A percentile compares a stretch with the other conserved stretches of the same genome.
Evolutionary conservation across 2,888 invertebrate species (phyloP).

Genomic region (Ariolimax columbianus): DNA sequence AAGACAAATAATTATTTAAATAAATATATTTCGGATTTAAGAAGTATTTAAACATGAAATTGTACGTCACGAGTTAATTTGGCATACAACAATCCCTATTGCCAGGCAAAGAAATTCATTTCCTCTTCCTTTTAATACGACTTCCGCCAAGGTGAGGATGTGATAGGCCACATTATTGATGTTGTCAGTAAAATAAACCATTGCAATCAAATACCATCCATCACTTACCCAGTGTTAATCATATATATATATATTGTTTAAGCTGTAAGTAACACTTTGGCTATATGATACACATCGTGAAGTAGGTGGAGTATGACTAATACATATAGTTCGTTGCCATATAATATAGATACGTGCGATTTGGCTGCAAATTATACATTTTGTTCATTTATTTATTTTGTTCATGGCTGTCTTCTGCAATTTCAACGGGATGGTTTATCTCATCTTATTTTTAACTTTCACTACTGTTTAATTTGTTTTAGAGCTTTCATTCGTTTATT

Average conservation of each 20-base stretch:
- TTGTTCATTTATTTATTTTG: too few relatives aligned
- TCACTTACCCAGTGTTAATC: neutral
- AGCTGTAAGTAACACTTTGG: neutral
- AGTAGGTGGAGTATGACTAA: too few relatives aligned
- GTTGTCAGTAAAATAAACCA: neutral
- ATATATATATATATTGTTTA: neutral
- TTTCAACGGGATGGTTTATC: too few relatives aligned
- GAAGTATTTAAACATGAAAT: neutral
- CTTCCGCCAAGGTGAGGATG: slow-evolving; percentile 38
- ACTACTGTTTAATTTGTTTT: too few relatives aligned
- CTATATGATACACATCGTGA: neutral
- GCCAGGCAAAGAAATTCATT: neutral
- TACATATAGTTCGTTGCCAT: too few relatives aligned
- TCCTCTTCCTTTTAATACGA: neutral
- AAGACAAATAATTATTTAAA: too few relatives aligned
- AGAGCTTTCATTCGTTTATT: too few relatives aligned
- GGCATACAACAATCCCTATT: neutral
- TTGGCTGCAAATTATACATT: too few relatives aligned
- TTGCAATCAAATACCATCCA: slow-evolving; percentile 10
- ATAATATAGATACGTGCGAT: too few relatives aligned
- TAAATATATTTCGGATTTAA: too few relatives aligned
- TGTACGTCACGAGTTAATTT: neutral
- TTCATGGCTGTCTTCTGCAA: too few relatives aligned
- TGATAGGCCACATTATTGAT: neutral
- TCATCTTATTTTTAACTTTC: too few relatives aligned